Percentiles rank a stretch among this genome's conserved stretches.
Evolutionary conservation across 1,140 invertebrate genomes (phyloP).

Genomic region (Drosophila elegans): DNA sequence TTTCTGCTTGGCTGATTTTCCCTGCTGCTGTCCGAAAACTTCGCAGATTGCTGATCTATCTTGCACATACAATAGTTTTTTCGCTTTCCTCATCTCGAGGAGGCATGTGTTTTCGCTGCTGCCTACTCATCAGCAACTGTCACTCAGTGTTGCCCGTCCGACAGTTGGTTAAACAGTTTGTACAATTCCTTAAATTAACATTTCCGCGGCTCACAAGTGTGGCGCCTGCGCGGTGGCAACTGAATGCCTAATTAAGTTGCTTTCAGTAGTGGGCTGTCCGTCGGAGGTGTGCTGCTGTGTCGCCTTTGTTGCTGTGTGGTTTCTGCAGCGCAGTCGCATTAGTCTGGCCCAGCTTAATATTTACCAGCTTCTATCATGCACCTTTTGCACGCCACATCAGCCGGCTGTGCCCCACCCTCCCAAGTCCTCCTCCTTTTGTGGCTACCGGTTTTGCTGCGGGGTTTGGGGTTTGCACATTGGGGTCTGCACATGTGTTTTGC

Average conservation of each 20-base stretch:
- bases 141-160: conserved; percentile 35
- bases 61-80: conserved; percentile 13
- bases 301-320: neutral
- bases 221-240: conserved; percentile 60
- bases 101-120: conserved; percentile 32
- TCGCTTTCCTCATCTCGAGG: conserved; percentile 3
- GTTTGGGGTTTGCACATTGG: conserved; percentile 1
- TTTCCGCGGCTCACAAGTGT: conserved; percentile 49
- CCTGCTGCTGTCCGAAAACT: conserved; percentile 23
- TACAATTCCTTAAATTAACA: conserved; percentile 57
- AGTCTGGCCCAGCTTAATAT: conserved; percentile 27
- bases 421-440: neutral
- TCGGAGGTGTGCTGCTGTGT: conserved; percentile 4
- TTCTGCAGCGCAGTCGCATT: conserved; percentile 30
- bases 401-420: neutral
- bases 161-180: conserved; percentile 45
- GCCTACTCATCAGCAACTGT: conserved; percentile 59
- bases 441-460: conserved; percentile 30
- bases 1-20: conserved; percentile 51
- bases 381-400: conserved; percentile 24
- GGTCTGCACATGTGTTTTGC: conserved; percentile 24
- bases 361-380: conserved; percentile 54
- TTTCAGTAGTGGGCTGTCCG: neutral
- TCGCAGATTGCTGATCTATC: conserved; percentile 47
- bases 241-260: conserved; percentile 74